Evolutionary conservation across 2,797 vertebrate species (phyloP).

Genomic region (Arremon aurantiirostris): DNA sequence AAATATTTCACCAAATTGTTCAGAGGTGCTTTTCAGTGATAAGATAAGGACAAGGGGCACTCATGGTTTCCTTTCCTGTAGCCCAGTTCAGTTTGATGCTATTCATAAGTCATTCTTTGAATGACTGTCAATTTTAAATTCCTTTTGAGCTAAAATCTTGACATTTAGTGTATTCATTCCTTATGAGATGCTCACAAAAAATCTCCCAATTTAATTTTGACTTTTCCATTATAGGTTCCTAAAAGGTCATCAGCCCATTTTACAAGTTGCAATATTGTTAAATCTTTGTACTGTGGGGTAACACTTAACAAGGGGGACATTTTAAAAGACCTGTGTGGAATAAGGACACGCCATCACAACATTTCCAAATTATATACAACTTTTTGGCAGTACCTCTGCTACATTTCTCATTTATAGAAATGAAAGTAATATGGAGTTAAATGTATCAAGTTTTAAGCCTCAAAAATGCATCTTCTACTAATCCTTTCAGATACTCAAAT

Average conservation of each 20-base stretch:
- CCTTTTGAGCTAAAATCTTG: conserved; percentile 37
- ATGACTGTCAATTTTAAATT: conserved; percentile 40
- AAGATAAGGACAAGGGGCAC: neutral
- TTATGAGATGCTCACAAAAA: neutral
- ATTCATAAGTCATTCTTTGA: conserved; percentile 5
- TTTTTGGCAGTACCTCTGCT: neutral
- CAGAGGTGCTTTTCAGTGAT: neutral
- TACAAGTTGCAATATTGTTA: neutral
- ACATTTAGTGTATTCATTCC: conserved; percentile 37
- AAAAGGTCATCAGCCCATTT: conserved; percentile 22
- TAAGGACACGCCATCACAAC: neutral
- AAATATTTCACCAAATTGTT: neutral
- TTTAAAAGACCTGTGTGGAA: neutral
- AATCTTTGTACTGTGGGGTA: neutral
- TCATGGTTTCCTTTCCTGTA: neutral
- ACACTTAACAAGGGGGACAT: neutral
- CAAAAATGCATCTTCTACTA: neutral
- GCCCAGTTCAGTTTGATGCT: neutral
- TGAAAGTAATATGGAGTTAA: neutral
- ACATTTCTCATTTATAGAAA: neutral
- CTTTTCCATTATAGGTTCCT: neutral
- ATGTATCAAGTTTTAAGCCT: neutral
- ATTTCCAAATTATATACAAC: neutral
- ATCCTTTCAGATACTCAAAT: neutral
- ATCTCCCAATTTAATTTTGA: conserved; percentile 22